Base-by-base conservation (phyloP, 2,888 invertebrate genomes). In the Aleiodes alternator region DNA sequence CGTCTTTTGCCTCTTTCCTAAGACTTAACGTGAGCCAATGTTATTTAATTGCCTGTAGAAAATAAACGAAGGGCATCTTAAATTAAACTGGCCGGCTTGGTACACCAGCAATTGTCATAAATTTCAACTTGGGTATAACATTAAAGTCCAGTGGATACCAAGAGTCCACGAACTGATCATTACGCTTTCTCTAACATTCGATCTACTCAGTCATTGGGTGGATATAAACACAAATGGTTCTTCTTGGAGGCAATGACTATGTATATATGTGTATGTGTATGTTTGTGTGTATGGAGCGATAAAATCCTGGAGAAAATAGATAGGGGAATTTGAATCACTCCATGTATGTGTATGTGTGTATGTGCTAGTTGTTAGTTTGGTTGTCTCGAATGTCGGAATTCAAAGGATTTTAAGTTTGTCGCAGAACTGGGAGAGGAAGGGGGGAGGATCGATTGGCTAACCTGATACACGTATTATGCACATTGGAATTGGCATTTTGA, bases 111-210 rank as follows among this genome's bases (percentile, higher is more conserved):
- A 53, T 53, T 53, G 53, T 53, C 53, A 53, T 53, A 53, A 53
- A 53, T 53, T 53, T 53, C 14, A 14, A 16, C 16, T 53, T 43
- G 43, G 43, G 53, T 16, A 53, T 53, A 16, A 53, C 14, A 53
- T 53, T 53, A 53, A 53, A 53, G 53, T 53, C 16, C 16, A 53
- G 14, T 53, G 16, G 14, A 53, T 53, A 53, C 16, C 6, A 16
- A 14, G 14, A 53, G 14, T 16, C 53, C 16, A 16, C 14, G 8
- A 53, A 53, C 14, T 53, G 53, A 53, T 53, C 16, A 53, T 53
- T 53, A 53, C 53, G 53, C 53, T 53, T 53, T 53, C 53, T 53
- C 53, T 53, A 53, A 43, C 43, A 43, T 53, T 53, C 16, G 53
- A 53, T 53, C 16, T 16, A 53, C 14, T 53, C 16, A 53, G 16